Evolutionary conservation across 1,140 invertebrate species (phyloP), one percentile per base, ranked within the genome.

Genomic region (Zaprionus tsacasi): DNA sequence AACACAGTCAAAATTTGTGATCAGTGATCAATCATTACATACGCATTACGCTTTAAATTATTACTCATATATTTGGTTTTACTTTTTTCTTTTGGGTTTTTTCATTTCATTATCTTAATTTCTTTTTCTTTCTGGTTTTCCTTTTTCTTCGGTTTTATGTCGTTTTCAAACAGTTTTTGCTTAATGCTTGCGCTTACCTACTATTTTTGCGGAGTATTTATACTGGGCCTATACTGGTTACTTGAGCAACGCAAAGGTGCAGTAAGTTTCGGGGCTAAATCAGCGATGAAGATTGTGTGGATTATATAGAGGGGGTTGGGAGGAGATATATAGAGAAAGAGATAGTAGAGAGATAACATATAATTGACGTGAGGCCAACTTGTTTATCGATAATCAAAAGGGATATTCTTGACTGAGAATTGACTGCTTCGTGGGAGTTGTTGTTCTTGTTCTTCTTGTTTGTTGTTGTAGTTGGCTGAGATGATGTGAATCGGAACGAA

Each of bases 1-100:
- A 91, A 91, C 82, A 91, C 88, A 91, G 88, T 91, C 87, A 91
- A 91, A 91, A 91, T 91, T 91, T 88, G 83, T 91, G 88, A 91
- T 91, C 88, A 91, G 79, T 91, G 88, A 91, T 91, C 88, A 91
- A 88, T 87, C 81, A 88, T 85, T 91, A 88, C 75, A 91, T 91
- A 91, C 80, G 78, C 87, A 91, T 86, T 87, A 91, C 80, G 78
- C 85, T 81, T 87, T 90, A 75, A 86, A 82, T 81, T 90, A 70
- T 88, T 74, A 71, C 50, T 78, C 58, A 52, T 58, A 48, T 55
- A 8, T 72, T 78, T 70, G 38, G 40, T 67, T 67, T 54, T 71
- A 70, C 2, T 67, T 59, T 63, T 64, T 52, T 59, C 54, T 74
- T 38, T 60, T 43, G 48, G n/a, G 30, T 12, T 52, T 15, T 52